A percentile compares a stretch with the other conserved stretches of the same genome.
Evolutionary conservation across 2,888 invertebrate species (phyloP).

Genomic region (Tiphia femorata): DNA sequence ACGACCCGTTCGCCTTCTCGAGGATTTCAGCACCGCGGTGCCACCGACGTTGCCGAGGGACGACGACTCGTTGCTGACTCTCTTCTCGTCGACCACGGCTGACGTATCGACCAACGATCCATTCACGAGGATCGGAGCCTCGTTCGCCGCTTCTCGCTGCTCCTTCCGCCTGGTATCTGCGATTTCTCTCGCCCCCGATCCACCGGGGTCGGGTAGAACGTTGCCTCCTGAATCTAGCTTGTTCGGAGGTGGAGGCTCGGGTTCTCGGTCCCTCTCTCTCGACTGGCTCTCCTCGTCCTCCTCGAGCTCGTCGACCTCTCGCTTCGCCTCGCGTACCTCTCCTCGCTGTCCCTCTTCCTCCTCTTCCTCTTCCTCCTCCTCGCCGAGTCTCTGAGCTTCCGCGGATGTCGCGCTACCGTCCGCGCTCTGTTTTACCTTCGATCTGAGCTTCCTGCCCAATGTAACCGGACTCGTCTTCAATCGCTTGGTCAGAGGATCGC

Average conservation of each 20-base stretch:
- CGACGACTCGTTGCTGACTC: constrained; percentile 13
- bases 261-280: constrained; percentile 64
- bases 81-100: constrained; percentile 13
- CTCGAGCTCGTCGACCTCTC: constrained; percentile 32
- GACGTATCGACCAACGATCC: constrained; percentile 36
- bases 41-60: not conserved
- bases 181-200: not conserved
- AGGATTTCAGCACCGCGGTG: constrained; percentile 32
- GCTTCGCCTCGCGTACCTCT: constrained; percentile 18
- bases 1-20: constrained; percentile 27
- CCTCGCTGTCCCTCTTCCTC: constrained; percentile 16
- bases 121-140: constrained; percentile 28
- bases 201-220: constrained; percentile 9
- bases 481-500: constrained; percentile 55
- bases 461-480: constrained; percentile 51
- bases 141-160: constrained; percentile 8
- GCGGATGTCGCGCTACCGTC: constrained; percentile 17
- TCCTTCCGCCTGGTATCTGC: not conserved
- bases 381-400: constrained; percentile 7
- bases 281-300: constrained; percentile 57
- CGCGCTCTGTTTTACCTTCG: constrained; percentile 38
- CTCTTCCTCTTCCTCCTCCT: constrained; percentile 16
- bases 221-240: constrained; percentile 51
- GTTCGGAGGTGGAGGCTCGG: constrained; percentile 61
- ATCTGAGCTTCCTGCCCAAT: constrained; percentile 50